Evolutionary conservation across 2,888 invertebrate genomes (phyloP).

Genomic region (Amiota minor): DNA sequence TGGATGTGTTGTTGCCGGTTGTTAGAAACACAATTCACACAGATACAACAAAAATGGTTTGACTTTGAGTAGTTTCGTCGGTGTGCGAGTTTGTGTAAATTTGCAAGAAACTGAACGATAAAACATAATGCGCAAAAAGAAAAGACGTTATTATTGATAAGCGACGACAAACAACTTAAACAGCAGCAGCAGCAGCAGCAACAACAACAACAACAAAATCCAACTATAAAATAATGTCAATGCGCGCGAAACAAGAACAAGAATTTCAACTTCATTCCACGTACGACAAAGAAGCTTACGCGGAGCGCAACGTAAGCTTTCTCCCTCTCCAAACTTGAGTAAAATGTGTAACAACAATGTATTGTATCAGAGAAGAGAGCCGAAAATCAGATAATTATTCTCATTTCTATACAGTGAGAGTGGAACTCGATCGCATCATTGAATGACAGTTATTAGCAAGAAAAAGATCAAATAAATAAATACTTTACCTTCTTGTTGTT

Average conservation of each 20-base stretch:
- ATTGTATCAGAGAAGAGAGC: not conserved
- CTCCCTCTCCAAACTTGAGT: not conserved
- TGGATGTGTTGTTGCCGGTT: too few species aligned
- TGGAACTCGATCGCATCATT: not conserved
- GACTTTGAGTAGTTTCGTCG: slow-evolving; percentile 1
- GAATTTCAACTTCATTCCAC: slow-evolving; percentile 28
- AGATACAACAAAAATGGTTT: slow-evolving; percentile 16
- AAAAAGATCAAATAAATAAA: not conserved
- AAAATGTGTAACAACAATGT: too few species aligned
- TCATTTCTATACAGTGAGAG: not conserved
- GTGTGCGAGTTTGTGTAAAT: slow-evolving; percentile 19
- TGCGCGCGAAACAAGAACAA: slow-evolving; percentile 9
- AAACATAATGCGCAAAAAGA: slow-evolving; percentile 44
- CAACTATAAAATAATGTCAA: not conserved
- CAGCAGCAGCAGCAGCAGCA: slow-evolving; percentile 19
- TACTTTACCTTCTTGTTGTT: not conserved
- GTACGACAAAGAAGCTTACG: not conserved
- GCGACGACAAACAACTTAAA: slow-evolving; percentile 33
- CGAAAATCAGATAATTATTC: not conserved
- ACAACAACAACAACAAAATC: slow-evolving; percentile 12
- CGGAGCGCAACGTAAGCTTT: not conserved
- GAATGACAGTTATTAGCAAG: slow-evolving; percentile 8
- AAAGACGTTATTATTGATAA: slow-evolving; percentile 52
- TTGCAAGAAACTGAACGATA: slow-evolving; percentile 34
- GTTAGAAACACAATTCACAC: too few species aligned